A percentile compares a stretch with the other conserved stretches of the same genome.
These are phyloP conservation scores for Tenrec ecaudatus DNA, from an alignment of 2,113 vertebrate species.

Conservation along the genomic window DNA sequence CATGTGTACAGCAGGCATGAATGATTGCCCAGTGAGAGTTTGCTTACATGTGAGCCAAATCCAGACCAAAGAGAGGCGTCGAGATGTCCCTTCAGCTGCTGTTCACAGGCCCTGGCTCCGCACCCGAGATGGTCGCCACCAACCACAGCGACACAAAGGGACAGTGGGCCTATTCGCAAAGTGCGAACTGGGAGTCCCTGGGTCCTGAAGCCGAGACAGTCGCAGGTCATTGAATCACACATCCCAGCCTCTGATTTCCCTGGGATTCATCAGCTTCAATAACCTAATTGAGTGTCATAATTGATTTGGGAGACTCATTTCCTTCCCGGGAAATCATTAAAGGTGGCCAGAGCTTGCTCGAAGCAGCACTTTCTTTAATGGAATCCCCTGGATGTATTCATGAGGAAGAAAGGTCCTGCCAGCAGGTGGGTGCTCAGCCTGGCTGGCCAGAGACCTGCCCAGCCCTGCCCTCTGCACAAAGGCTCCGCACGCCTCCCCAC, in stretches of 20 bases:
- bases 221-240: constrained; percentile 59
- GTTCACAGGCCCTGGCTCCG: background rate
- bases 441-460: constrained; percentile 81
- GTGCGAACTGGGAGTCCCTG: background rate
- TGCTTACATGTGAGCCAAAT: background rate
- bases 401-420: constrained; percentile 85
- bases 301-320: constrained; percentile 87
- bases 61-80: background rate
- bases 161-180: constrained; percentile 18
- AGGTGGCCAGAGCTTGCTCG: constrained; percentile 78
- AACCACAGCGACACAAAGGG: background rate
- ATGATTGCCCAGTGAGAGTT: background rate
- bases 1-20: background rate
- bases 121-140: background rate
- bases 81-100: background rate
- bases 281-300: constrained; percentile 85
- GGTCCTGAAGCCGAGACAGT: background rate
- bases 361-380: constrained; percentile 86
- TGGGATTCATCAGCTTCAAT: constrained; percentile 82
- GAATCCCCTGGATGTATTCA: constrained; percentile 85
- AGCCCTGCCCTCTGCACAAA: constrained; percentile 88
- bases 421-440: constrained; percentile 81
- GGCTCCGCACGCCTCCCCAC: constrained; percentile 86
- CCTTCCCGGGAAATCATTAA: constrained; percentile 85
- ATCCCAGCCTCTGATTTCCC: constrained; percentile 78